Evolutionary conservation across 2,113 vertebrate species (phyloP).

Genomic region (Tragelaphus imberbis): DNA sequence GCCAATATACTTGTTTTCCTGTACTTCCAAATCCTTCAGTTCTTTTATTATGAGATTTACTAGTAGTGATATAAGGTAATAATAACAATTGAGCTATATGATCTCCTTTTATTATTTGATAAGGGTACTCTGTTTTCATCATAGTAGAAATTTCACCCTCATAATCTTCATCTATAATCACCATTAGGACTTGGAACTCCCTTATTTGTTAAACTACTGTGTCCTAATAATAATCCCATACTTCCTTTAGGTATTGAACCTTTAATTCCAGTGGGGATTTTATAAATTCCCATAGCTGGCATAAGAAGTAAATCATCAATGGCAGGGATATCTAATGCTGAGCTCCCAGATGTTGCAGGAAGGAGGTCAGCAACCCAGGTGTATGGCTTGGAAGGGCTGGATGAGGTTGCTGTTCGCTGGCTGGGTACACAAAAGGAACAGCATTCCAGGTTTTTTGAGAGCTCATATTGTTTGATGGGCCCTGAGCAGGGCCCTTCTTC

Average conservation of each 20-base stretch:
- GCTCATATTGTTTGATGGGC: background rate
- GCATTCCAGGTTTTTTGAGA: background rate
- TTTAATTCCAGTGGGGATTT: background rate
- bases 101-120: background rate
- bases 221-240: background rate
- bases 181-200: background rate
- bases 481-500: background rate
- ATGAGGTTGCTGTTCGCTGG: background rate
- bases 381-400: background rate
- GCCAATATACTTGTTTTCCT: background rate
- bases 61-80: background rate
- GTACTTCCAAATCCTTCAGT: background rate
- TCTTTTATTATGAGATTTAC: background rate
- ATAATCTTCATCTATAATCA: background rate
- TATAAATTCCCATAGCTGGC: background rate
- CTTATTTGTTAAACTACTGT: background rate
- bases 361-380: background rate
- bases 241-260: background rate
- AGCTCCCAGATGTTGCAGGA: background rate
- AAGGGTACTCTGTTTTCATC: background rate
- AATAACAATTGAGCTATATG: background rate
- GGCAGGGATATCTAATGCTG: background rate
- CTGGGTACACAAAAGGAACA: background rate
- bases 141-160: background rate
- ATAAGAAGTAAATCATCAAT: background rate